Evolutionary conservation across 2,888 invertebrate species (phyloP).

Genomic region (Therioaphis trifolii): DNA sequence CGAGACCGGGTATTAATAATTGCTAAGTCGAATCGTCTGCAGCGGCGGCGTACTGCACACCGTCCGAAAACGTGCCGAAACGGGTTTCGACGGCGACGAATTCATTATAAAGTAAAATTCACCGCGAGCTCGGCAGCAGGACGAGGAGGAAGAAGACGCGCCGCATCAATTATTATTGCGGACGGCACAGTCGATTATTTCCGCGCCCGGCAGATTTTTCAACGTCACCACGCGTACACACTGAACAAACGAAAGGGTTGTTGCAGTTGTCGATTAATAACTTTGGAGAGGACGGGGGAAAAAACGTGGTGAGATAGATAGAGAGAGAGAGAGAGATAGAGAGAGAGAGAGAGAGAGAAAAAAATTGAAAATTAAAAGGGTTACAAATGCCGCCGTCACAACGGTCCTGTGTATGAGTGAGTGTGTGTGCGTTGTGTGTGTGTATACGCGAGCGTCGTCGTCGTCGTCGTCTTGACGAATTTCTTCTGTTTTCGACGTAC

Average conservation of each 20-base stretch:
- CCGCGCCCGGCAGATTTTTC: constrained; percentile 27
- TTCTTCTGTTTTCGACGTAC: constrained; percentile 58
- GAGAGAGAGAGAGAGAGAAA: background rate
- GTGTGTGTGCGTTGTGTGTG: no score
- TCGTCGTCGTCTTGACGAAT: constrained; percentile 32
- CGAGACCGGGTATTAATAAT: no score
- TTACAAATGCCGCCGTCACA: constrained; percentile 14
- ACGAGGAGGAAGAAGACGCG: background rate
- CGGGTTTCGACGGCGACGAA: constrained; percentile 27
- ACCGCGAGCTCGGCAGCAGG: background rate
- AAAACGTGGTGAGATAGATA: no score
- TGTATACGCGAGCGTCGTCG: no score
- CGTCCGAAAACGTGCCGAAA: constrained; percentile 44
- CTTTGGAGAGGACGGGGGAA: background rate
- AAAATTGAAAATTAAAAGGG: constrained; percentile 57
- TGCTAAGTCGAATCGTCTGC: no score
- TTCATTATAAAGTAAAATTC: constrained; percentile 41
- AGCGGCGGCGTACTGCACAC: no score
- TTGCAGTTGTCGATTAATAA: constrained; percentile 56
- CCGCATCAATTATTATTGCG: constrained; percentile 32
- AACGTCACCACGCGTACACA: constrained; percentile 34
- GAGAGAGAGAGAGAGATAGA: background rate
- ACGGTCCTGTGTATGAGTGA: constrained; percentile 1
- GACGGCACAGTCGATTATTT: constrained; percentile 36
- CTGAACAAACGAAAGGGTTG: constrained; percentile 48